Evolutionary conservation across 2,797 vertebrate genomes (phyloP).

Genomic region (Pangasius krempfi): DNA sequence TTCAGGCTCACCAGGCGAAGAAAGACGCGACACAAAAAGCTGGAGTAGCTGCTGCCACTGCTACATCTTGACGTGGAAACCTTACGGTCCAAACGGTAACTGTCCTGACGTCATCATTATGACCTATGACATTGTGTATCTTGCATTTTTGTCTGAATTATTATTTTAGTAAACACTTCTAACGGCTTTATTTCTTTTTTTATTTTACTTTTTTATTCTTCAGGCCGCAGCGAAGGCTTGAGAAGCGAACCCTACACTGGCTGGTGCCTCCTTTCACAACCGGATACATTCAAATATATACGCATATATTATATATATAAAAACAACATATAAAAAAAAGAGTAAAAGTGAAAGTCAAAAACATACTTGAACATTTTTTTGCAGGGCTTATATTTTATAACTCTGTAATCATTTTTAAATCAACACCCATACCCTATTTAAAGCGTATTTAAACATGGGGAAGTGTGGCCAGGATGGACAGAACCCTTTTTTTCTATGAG

Average conservation of each 20-base stretch:
- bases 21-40: conserved; percentile 98
- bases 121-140: too few relatives aligned
- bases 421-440: conserved; percentile 52
- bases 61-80: conserved; percentile 71
- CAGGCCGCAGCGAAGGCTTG: conserved; percentile 58
- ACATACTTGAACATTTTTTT: conserved; percentile 67
- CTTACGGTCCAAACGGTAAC: conserved; percentile 20
- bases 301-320: not conserved
- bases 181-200: not conserved
- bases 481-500: conserved; percentile 59
- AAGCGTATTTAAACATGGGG: conserved; percentile 60
- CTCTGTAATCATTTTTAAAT: conserved; percentile 70
- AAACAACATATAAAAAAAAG: conserved; percentile 55
- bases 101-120: not conserved
- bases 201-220: conserved; percentile 47
- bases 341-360: conserved; percentile 64
- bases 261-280: conserved; percentile 56
- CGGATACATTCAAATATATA: conserved; percentile 23
- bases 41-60: conserved; percentile 71
- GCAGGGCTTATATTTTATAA: conserved; percentile 69
- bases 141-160: not conserved
- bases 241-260: conserved; percentile 54
- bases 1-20: conserved; percentile 98
- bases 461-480: conserved; percentile 65
- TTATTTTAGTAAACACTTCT: not conserved